A percentile compares a stretch with the other conserved stretches of the same genome.
These are phyloP conservation scores for Drosophila macrospina DNA, from an alignment of 2,888 invertebrate genomes.

Conservation along the genomic window DNA sequence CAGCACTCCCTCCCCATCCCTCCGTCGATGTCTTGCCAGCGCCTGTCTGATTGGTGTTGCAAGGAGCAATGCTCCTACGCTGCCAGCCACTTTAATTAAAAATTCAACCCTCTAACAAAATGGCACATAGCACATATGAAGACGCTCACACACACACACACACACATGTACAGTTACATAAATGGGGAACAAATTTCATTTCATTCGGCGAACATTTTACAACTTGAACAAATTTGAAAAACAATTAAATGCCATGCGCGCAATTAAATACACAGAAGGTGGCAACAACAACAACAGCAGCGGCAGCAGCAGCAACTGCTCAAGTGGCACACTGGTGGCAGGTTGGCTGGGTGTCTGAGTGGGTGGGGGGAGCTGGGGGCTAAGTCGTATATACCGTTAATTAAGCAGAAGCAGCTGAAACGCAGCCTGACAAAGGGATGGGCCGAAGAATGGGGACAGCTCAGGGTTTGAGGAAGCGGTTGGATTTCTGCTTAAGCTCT, in stretches of 20 bases:
- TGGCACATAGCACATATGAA: conserved; percentile 48
- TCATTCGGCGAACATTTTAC: conserved; percentile 73
- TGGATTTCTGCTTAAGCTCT: conserved; percentile 32
- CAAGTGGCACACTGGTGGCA: conserved; percentile 59
- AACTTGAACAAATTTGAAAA: conserved; percentile 82
- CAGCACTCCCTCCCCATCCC: not conserved
- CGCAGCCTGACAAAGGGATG: conserved; percentile 24
- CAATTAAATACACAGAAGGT: conserved; percentile 84
- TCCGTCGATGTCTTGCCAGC: too few species aligned
- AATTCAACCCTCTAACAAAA: conserved; percentile 74
- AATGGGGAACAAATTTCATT: conserved; percentile 51
- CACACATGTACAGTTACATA: conserved; percentile 23
- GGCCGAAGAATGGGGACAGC: conserved; percentile 7
- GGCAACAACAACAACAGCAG: conserved; percentile 68
- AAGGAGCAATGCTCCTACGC: conserved; percentile 72
- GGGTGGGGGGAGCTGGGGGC: conserved; percentile 20
- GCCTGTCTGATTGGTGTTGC: conserved; percentile 51
- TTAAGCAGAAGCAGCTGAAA: conserved; percentile 73
- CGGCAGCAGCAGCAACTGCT: conserved; percentile 55
- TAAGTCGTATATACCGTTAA: conserved; percentile 75
- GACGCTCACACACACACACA: conserved; percentile 36
- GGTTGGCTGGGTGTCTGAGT: too few species aligned
- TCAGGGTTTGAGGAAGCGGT: not conserved
- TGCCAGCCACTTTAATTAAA: conserved; percentile 72
- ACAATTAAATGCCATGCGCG: conserved; percentile 85